Conservation (phyloP, 2,113 vertebrate species). For the Sprattus sprattus region DNA sequence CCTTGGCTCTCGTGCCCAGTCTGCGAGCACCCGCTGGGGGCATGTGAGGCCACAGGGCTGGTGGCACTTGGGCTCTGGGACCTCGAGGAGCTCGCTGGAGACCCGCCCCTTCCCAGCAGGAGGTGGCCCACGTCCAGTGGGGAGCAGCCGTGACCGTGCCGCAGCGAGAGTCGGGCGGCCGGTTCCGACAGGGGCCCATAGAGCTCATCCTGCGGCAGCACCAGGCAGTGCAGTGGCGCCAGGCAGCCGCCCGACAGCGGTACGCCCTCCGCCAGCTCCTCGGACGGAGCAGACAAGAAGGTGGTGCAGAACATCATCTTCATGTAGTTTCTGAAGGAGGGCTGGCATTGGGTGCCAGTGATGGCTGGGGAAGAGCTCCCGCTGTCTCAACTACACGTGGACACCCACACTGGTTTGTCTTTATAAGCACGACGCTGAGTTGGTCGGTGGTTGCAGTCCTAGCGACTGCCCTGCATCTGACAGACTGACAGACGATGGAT, state of each 20-base stretch:
- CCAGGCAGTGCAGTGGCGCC: conserved; percentile 74
- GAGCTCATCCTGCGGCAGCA: conserved; percentile 77
- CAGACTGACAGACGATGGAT: not conserved
- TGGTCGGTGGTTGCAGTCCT: not conserved
- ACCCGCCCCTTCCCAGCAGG: not conserved
- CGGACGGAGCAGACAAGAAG: conserved; percentile 70
- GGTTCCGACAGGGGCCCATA: conserved; percentile 64
- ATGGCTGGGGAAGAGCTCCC: not conserved
- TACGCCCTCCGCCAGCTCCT: conserved; percentile 58
- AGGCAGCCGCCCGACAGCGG: conserved; percentile 67
- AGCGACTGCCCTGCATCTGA: not conserved
- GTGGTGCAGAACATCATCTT: conserved; percentile 76
- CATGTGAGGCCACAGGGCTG: not conserved
- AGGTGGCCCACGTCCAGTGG: conserved; percentile 62
- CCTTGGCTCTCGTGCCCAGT: not conserved
- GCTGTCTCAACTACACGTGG: not conserved
- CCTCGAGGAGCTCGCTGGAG: not conserved
- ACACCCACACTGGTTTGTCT: not conserved
- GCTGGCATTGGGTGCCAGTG: not conserved
- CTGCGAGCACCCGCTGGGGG: not conserved
- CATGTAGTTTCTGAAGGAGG: not conserved
- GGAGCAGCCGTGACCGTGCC: conserved; percentile 57
- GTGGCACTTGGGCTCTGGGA: not conserved
- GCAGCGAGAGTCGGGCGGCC: conserved; percentile 48
- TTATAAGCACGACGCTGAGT: no score